Conservation (phyloP, 2,888 invertebrate species). For the Latheticus oryzae region DNA sequence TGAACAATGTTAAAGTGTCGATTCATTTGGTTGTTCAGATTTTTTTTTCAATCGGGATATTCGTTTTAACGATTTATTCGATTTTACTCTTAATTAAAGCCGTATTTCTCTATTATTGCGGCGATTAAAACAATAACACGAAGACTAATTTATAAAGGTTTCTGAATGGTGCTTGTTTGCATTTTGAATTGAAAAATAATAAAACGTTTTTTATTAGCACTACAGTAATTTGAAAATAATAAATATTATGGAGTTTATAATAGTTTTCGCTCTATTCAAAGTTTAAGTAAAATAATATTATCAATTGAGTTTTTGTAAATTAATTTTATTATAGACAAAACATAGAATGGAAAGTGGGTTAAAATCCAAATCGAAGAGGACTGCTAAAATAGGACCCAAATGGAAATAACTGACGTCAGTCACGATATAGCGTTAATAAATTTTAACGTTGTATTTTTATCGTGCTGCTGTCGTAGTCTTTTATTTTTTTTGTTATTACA, state of each 20-base stretch:
- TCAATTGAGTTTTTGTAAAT: too few species aligned
- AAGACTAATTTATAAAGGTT: conserved; percentile 41
- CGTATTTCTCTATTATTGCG: conserved; percentile 48
- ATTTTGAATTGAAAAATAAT: conserved; percentile 37
- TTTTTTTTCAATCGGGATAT: conserved; percentile 13
- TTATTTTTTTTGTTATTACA: conserved; percentile 26
- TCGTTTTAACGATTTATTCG: conserved; percentile 22
- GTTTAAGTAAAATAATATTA: too few species aligned
- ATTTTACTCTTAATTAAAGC: conserved; percentile 48
- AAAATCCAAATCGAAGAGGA: conserved; percentile 23
- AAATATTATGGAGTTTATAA: too few species aligned
- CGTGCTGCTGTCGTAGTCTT: conserved; percentile 25
- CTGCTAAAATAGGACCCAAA: conserved; percentile 21
- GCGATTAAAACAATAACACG: conserved; percentile 46
- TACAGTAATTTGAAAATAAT: not conserved
- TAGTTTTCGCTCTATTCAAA: too few species aligned
- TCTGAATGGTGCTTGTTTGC: conserved; percentile 11
- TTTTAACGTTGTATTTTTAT: conserved; percentile 25
- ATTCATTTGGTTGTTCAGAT: conserved; percentile 10
- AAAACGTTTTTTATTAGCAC: conserved; percentile 13
- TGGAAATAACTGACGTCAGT: conserved; percentile 27
- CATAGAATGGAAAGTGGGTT: too few species aligned
- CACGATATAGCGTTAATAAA: conserved; percentile 25
- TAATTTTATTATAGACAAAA: too few species aligned
- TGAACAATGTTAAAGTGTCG: conserved; percentile 25